Evolutionary conservation across 2,113 vertebrate species (phyloP).

Genomic region (Chlamydotis undulata): DNA sequence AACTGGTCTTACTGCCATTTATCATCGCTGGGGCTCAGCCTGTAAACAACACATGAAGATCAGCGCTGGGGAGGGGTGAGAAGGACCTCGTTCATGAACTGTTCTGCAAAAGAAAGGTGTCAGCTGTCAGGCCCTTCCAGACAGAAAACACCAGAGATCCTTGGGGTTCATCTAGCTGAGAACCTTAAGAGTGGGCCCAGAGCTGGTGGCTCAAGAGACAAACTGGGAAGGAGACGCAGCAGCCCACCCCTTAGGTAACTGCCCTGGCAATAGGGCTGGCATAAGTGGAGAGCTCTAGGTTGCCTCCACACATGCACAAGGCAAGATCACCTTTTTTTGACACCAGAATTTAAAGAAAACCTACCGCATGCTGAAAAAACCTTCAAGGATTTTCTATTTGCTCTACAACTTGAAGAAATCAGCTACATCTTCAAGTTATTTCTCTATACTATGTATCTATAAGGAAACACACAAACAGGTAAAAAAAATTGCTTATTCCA

Average conservation of each 20-base stretch:
- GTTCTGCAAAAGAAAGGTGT: neutral
- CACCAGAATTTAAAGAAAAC: neutral
- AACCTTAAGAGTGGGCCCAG: neutral
- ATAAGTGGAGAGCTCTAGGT: neutral
- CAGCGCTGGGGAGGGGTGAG: neutral
- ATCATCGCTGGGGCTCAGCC: neutral
- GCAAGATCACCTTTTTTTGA: neutral
- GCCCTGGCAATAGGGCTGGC: neutral
- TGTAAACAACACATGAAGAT: neutral
- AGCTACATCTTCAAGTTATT: neutral
- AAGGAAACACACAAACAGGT: neutral
- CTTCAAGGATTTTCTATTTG: neutral
- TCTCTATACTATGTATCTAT: neutral
- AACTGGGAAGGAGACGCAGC: neutral
- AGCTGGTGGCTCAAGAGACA: neutral
- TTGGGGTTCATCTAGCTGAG: neutral
- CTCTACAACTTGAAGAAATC: neutral
- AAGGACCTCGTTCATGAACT: neutral
- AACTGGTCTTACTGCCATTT: neutral
- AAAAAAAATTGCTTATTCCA: neutral
- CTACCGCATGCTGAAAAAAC: accelerated
- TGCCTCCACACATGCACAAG: accelerated
- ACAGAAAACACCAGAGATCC: neutral
- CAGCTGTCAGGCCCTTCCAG: neutral
- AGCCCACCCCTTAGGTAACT: neutral